These are phyloP conservation scores for Ennomos erosarius DNA, from an alignment of 2,888 invertebrate genomes.

Conservation along the genomic window DNA sequence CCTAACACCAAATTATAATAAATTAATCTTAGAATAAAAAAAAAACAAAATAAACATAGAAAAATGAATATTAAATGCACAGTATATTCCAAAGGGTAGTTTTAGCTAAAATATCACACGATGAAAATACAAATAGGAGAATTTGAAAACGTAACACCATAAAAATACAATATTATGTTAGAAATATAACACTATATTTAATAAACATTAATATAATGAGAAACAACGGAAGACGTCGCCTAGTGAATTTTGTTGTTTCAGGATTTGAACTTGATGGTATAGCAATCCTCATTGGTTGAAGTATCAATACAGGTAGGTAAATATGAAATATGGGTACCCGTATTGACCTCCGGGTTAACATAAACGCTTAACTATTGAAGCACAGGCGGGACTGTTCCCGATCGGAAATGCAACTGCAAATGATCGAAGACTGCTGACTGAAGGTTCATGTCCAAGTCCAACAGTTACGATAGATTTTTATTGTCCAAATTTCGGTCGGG, in stretches of 20 bases:
- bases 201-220: slow-evolving; percentile 10
- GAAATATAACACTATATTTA: slow-evolving; percentile 2
- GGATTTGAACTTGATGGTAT: slow-evolving; percentile 9
- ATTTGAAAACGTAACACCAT: slow-evolving; percentile 41
- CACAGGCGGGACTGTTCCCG: too few relatives aligned
- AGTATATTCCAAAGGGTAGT: slow-evolving; percentile 32
- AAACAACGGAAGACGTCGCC: slow-evolving; percentile 34
- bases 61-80: background rate
- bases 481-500: too few relatives aligned
- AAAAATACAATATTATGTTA: slow-evolving; percentile 17
- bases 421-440: too few relatives aligned
- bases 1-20: slow-evolving; percentile 5
- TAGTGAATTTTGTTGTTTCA: slow-evolving; percentile 38
- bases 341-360: slow-evolving; percentile 19
- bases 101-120: slow-evolving; percentile 76
- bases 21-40: background rate
- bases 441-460: too few relatives aligned
- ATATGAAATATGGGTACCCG: background rate
- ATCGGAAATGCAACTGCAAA: too few relatives aligned
- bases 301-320: slow-evolving; percentile 12
- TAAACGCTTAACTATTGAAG: slow-evolving; percentile 8
- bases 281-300: slow-evolving; percentile 8
- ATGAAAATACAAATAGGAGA: slow-evolving; percentile 56
- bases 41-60: background rate
- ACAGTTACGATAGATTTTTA: too few relatives aligned